Evolutionary conservation across 2,797 vertebrate genomes (phyloP).

Genomic region (Sebastes reedi): DNA sequence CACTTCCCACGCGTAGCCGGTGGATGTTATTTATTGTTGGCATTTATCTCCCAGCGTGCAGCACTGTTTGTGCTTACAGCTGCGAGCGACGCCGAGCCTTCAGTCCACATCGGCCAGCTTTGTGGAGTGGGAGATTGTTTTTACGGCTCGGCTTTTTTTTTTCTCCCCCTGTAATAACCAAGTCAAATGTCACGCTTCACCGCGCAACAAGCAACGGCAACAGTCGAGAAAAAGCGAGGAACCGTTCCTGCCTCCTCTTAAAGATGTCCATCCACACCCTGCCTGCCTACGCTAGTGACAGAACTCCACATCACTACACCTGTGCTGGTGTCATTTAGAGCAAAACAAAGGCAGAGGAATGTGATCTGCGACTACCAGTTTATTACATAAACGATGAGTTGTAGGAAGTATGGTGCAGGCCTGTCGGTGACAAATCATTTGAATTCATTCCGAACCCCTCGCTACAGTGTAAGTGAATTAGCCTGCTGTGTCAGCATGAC

Average conservation of each 20-base stretch:
- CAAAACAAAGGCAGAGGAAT: slow-evolving; percentile 1
- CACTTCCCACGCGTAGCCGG: slow-evolving; percentile 18
- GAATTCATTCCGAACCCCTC: background rate
- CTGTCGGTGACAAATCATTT: slow-evolving; percentile 22
- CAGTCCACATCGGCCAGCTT: background rate
- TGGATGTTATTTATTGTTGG: slow-evolving; percentile 62
- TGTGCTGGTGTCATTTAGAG: slow-evolving; percentile 9
- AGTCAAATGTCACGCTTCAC: slow-evolving; percentile 58
- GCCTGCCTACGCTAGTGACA: slow-evolving; percentile 14
- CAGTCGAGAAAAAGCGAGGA: slow-evolving; percentile 21
- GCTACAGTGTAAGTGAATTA: slow-evolving; percentile 16
- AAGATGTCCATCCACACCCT: slow-evolving; percentile 16
- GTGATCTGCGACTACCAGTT: background rate
- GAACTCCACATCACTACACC: slow-evolving; percentile 22
- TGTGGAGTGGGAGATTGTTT: slow-evolving; percentile 34
- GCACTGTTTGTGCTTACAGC: slow-evolving; percentile 35
- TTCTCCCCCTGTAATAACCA: slow-evolving; percentile 32
- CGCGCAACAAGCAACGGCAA: slow-evolving; percentile 20
- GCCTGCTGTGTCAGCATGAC: slow-evolving; percentile 7
- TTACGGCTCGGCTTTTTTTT: slow-evolving; percentile 32
- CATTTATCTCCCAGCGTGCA: slow-evolving; percentile 64
- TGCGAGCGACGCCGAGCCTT: slow-evolving; percentile 20
- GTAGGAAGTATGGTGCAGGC: background rate
- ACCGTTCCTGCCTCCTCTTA: background rate
- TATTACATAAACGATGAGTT: slow-evolving; percentile 2